phyloP scores from a whole-genome alignment of 1,140 invertebrate species.

The Luehdorfia chinensis region DNA sequence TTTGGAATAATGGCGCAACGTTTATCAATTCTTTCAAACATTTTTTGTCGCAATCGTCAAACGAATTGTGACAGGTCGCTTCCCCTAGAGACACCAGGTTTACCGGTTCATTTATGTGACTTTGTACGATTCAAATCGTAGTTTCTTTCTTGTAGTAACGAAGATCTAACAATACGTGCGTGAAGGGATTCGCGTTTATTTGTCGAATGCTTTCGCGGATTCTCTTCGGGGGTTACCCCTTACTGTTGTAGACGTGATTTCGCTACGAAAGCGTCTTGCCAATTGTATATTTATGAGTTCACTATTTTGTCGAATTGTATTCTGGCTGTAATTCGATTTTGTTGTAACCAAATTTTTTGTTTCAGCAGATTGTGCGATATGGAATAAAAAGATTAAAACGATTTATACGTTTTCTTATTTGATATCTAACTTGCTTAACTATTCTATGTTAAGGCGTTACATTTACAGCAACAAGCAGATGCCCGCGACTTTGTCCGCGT shows the following conservation, averaged over 20 bases:
- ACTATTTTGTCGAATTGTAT: conserved; percentile 56
- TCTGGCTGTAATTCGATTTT: conserved; percentile 41
- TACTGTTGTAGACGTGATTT: conserved; percentile 59
- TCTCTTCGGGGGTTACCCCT: conserved; percentile 46
- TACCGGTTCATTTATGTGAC: conserved; percentile 63
- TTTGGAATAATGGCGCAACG: too few species aligned
- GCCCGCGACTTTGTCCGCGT: too few species aligned
- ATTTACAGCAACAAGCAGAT: too few species aligned
- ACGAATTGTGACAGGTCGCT: conserved; percentile 44
- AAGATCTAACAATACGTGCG: conserved; percentile 67
- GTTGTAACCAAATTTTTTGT: conserved; percentile 14
- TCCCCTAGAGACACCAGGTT: conserved; percentile 49
- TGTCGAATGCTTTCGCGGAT: conserved; percentile 49
- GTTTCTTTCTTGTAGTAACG: conserved; percentile 62
- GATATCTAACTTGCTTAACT: too few species aligned
- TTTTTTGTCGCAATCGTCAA: conserved; percentile 1
- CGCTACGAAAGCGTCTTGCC: conserved; percentile 56
- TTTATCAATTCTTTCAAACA: too few species aligned
- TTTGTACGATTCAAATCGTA: conserved; percentile 64
- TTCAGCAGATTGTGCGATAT: conserved; percentile 6
- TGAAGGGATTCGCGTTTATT: conserved; percentile 54
- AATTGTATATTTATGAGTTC: conserved; percentile 75
- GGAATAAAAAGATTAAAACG: not conserved
- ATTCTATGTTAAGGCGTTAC: too few species aligned
- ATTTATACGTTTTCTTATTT: not conserved